A percentile compares a stretch with the other conserved stretches of the same genome.
phyloP scores from a whole-genome alignment of 1,140 invertebrate genomes.

The Bombus difficillimus region DNA sequence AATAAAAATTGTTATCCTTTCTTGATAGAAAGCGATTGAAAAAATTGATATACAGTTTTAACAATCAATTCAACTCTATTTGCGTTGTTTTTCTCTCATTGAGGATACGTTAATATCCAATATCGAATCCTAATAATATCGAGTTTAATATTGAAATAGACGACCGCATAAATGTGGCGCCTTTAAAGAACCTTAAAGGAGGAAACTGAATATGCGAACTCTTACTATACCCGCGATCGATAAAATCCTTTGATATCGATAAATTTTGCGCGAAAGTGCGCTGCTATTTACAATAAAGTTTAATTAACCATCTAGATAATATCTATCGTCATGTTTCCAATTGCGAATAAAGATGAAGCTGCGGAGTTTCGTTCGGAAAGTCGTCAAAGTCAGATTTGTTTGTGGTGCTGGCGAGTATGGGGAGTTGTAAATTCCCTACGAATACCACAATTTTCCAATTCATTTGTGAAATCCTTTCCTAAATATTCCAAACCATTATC shows the following conservation, averaged over 20 bases:
- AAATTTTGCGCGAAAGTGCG: neutral
- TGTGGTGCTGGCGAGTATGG: too few relatives aligned
- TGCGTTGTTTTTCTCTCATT: neutral
- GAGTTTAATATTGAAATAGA: neutral
- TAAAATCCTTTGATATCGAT: neutral
- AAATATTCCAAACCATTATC: too few relatives aligned
- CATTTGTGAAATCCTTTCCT: too few relatives aligned
- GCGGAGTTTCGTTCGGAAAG: too few relatives aligned
- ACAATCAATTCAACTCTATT: neutral
- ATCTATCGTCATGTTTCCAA: neutral
- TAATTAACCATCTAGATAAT: too few relatives aligned
- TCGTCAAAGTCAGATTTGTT: too few relatives aligned
- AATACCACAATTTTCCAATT: too few relatives aligned
- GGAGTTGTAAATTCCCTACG: too few relatives aligned
- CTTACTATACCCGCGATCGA: too few relatives aligned
- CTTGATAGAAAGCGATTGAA: neutral
- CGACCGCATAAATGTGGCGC: neutral
- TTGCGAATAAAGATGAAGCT: neutral
- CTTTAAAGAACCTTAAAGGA: too few relatives aligned
- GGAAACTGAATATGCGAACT: too few relatives aligned
- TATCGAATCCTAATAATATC: neutral
- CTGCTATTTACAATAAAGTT: neutral
- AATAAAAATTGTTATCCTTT: neutral
- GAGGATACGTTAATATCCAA: neutral
- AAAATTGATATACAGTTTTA: neutral